Evolutionary conservation across 2,797 vertebrate species (phyloP), one percentile per base, ranked within the genome.

Genomic region (Odontamblyopus rebecca): DNA sequence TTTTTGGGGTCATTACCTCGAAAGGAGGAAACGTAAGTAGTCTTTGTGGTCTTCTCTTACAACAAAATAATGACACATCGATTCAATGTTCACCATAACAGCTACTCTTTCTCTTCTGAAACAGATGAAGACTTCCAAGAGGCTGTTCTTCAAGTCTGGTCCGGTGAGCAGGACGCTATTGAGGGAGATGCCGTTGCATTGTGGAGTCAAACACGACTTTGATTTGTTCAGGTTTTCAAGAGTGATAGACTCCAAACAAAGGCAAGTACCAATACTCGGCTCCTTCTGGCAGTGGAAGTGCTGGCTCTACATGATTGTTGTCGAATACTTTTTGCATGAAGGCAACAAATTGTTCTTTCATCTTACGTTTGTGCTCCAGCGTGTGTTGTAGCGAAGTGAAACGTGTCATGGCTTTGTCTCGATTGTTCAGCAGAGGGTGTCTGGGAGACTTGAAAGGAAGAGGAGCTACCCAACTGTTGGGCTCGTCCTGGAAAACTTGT

Each of bases 321-420:
- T 69, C 27, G 15, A 51, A 69, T 5, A 68, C 18, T 15, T 7
- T 11, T 59, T 57, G 53, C 32, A 59, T 59, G 13, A 68, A 68
- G 19, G 19, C 12, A 5, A 68, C 7, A 16, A 62, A 63, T 1
- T 63, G 18, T 15, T 38, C 19, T 38, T 26, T 70, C 61, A 64
- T 71, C 8, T 44, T 38, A 16, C 61, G 50, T 19, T 64, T 64
- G 2, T 23, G 35, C 5, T 56, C 23, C 26, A 56, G 6, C 2
- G 12, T 71, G 9, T 19, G 60, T 51, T 51, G 15, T 16, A 51
- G 50, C 1, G 50, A 51, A 16, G 15, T 23, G 23, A 23, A 23
- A 1, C 50, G n/a, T 5, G 23, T 54, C 5, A 35, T 8, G 2
- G 69, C 69, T 54, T 70, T 61, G 1, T 1, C 2, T 23, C 60